Evolutionary conservation across 2,888 invertebrate species (phyloP).

Genomic region (Tuberolachnus salignus): DNA sequence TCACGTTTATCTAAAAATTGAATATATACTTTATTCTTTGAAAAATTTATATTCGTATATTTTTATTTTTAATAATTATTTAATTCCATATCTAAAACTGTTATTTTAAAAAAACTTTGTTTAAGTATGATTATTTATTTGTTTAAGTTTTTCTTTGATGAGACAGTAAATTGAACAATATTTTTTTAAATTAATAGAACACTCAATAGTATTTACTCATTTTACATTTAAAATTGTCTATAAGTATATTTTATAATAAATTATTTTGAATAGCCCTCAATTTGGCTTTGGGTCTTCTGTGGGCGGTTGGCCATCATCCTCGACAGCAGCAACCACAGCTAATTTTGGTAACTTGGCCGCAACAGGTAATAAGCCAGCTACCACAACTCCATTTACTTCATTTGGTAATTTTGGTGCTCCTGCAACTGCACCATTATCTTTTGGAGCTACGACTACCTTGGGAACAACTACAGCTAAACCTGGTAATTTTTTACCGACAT

Average conservation of each 20-base stretch:
- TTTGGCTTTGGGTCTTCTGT: constrained; percentile 43
- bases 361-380: constrained; percentile 13
- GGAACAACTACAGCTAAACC: constrained; percentile 39
- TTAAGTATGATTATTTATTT: no score
- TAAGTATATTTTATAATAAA: neutral
- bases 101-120: no score
- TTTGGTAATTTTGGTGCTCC: constrained; percentile 23
- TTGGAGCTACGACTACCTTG: constrained; percentile 28
- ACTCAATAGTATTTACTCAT: neutral
- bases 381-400: constrained; percentile 5
- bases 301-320: constrained; percentile 24
- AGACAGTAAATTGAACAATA: no score
- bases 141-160: no score
- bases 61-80: no score
- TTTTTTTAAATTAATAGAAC: neutral
- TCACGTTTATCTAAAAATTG: no score
- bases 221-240: neutral
- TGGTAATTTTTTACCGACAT: neutral
- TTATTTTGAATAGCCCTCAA: constrained; percentile 27
- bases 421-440: constrained; percentile 25
- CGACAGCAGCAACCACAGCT: constrained; percentile 7
- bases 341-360: constrained; percentile 33
- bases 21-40: no score
- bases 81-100: no score
- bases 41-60: no score